phyloP scores from a whole-genome alignment of 2,797 vertebrate species.

The Silurus aristotelis region DNA sequence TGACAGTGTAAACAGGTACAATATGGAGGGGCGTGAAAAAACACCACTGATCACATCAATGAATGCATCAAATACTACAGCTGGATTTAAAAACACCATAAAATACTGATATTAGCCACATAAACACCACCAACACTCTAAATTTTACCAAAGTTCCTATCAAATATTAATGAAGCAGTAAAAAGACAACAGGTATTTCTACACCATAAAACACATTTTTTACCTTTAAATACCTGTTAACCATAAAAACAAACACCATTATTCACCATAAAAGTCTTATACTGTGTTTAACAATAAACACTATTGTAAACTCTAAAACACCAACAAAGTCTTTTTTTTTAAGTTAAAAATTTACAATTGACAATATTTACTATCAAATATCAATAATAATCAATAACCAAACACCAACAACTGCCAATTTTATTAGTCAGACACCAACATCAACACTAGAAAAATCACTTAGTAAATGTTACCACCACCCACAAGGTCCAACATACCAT shows the following conservation, averaged over 20 bases:
- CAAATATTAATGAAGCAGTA: neutral
- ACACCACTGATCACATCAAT: neutral
- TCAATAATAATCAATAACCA: neutral
- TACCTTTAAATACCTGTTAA: neutral
- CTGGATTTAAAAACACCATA: neutral
- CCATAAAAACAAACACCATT: neutral
- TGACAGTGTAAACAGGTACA: conserved; percentile 82
- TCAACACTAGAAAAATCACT: too few relatives aligned
- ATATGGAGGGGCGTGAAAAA: neutral
- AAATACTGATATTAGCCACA: neutral
- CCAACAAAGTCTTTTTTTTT: neutral
- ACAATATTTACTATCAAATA: neutral
- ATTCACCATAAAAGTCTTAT: neutral
- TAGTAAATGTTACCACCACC: too few relatives aligned
- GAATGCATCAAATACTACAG: neutral
- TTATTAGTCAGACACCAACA: neutral
- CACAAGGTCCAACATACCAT: too few relatives aligned
- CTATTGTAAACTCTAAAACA: neutral
- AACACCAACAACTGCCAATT: neutral
- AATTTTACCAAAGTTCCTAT: neutral
- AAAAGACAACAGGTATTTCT: neutral
- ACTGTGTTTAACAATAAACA: too few relatives aligned
- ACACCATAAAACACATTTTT: neutral
- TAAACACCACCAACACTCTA: neutral
- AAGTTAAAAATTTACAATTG: neutral